phyloP scores from a whole-genome alignment of 2,113 vertebrate species.

The Todiramphus chloris region DNA sequence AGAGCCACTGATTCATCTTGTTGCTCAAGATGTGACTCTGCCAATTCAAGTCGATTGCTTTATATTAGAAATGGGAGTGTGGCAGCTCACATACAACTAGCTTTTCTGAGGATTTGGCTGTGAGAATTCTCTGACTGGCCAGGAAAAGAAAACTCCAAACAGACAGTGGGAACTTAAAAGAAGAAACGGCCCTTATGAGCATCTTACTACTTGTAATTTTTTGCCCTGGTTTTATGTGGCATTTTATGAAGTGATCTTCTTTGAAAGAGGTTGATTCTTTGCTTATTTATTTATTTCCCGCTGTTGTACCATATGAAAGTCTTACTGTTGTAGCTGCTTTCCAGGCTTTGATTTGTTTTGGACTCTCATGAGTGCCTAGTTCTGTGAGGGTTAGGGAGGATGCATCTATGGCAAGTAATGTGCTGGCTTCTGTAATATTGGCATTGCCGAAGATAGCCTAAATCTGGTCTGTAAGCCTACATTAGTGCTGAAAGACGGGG shows the following conservation, averaged over 20 bases:
- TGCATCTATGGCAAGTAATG: not conserved
- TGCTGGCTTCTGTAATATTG: not conserved
- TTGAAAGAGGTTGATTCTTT: not conserved
- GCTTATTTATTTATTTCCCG: not conserved
- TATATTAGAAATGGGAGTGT: not conserved
- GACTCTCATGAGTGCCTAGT: not conserved
- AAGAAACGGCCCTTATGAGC: not conserved
- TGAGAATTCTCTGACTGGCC: not conserved
- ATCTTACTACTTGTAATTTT: not conserved
- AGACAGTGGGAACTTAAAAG: not conserved
- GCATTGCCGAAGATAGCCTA: not conserved
- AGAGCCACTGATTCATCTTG: not conserved
- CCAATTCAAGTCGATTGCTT: not conserved
- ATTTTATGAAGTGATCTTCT: not conserved
- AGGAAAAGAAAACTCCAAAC: not conserved
- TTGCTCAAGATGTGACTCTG: not conserved
- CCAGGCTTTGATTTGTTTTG: constrained; percentile 5
- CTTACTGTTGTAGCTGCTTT: not conserved
- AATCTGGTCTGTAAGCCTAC: not conserved
- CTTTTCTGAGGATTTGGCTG: not conserved
- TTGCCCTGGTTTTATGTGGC: not conserved
- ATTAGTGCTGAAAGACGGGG: not conserved
- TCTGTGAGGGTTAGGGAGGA: not conserved
- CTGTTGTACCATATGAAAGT: not conserved
- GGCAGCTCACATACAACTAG: not conserved